A percentile compares a stretch with the other conserved stretches of the same genome.
Evolutionary conservation across 2,888 invertebrate species (phyloP).

Genomic region (Hyles lineata): DNA sequence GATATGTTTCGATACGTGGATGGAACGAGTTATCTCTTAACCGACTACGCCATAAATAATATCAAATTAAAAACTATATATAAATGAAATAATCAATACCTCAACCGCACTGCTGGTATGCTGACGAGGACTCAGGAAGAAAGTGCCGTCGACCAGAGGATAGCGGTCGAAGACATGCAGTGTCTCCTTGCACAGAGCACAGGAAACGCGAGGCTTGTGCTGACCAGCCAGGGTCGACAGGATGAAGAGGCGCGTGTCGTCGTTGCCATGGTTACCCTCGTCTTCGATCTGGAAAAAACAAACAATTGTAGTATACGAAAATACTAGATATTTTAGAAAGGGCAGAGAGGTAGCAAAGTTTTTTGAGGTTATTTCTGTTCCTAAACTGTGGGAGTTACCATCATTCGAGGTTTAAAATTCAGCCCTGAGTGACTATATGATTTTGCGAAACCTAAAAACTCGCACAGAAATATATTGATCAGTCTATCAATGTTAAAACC

Average conservation of each 20-base stretch:
- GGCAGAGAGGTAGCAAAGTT: background rate
- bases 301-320: conserved; percentile 31
- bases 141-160: conserved; percentile 98
- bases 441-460: no score
- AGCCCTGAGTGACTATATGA: no score
- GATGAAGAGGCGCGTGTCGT: conserved; percentile 98
- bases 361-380: no score
- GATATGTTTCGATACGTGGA: no score
- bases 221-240: conserved; percentile 96
- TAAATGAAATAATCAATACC: no score
- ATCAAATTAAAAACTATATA: background rate
- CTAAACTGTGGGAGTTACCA: no score
- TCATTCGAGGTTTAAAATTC: no score
- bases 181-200: conserved; percentile 94
- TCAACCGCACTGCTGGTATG: conserved; percentile 94
- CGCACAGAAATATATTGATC: no score
- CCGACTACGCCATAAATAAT: no score
- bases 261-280: conserved; percentile 99
- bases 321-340: conserved; percentile 21
- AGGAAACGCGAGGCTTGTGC: conserved; percentile 93
- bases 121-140: conserved; percentile 97
- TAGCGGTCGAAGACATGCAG: conserved; percentile 98
- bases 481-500: no score
- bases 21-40: no score
- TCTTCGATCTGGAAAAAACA: conserved; percentile 95